A percentile compares a stretch with the other conserved stretches of the same genome.
Conservation (phyloP, 2,113 vertebrate species). For the Porphyrio hochstetteri region DNA sequence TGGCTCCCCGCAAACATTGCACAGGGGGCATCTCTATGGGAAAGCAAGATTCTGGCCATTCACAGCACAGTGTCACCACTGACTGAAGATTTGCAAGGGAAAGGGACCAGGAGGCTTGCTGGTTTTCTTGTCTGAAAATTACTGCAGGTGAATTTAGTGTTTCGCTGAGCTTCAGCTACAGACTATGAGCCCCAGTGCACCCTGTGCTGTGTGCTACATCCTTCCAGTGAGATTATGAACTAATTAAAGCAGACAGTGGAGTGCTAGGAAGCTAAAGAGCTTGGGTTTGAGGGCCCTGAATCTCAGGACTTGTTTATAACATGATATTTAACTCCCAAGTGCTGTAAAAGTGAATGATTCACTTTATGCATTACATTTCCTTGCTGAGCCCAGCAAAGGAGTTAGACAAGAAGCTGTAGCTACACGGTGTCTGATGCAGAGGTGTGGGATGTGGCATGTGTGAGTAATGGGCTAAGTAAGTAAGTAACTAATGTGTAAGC, state of each 20-base stretch:
- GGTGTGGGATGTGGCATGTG: background rate
- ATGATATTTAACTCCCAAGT: background rate
- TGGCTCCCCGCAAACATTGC: background rate
- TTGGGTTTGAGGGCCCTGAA: background rate
- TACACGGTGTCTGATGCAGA: background rate
- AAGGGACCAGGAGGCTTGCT: background rate
- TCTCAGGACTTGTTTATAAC: background rate
- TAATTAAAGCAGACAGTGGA: background rate
- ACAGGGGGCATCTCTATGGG: fast-evolving
- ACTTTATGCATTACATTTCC: background rate
- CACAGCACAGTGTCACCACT: background rate
- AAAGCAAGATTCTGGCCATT: background rate
- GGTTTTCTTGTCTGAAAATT: background rate
- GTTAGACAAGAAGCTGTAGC: background rate
- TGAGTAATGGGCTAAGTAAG: background rate
- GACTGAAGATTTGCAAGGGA: background rate
- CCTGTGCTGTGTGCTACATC: background rate
- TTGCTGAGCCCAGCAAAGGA: background rate
- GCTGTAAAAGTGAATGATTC: background rate
- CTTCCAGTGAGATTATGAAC: background rate
- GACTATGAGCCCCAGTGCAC: background rate
- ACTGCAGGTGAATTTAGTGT: background rate
- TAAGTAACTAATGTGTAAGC: background rate
- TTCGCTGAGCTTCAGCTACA: background rate
- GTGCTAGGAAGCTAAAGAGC: background rate